phyloP scores from a whole-genome alignment of 2,888 invertebrate species.

The Pasiphila rectangulata region DNA sequence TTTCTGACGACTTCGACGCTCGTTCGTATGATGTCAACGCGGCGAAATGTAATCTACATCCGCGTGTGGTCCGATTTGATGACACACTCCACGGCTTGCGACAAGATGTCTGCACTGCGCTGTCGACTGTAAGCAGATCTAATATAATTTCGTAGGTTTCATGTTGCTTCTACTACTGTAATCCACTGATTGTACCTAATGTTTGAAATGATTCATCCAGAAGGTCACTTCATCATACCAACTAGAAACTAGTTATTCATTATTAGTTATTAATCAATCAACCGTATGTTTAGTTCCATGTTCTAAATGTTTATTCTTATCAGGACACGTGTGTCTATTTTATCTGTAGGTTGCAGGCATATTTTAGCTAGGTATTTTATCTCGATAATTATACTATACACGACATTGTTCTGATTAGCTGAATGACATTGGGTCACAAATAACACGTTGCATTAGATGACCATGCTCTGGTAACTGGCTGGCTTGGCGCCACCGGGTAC shows the following conservation, averaged over 20 bases:
- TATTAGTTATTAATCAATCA: too few relatives aligned
- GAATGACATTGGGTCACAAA: conserved; percentile 43
- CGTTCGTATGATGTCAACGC: conserved; percentile 58
- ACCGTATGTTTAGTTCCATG: too few relatives aligned
- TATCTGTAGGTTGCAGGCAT: neutral
- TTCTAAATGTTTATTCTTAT: too few relatives aligned
- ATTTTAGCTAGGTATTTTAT: too few relatives aligned
- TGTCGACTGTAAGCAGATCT: neutral
- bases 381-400: too few relatives aligned
- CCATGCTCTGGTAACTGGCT: conserved; percentile 41
- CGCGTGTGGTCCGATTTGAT: conserved; percentile 52
- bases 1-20: conserved; percentile 29
- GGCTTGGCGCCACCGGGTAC: conserved; percentile 55
- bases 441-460: conserved; percentile 50
- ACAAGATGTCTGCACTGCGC: neutral
- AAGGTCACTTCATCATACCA: too few relatives aligned
- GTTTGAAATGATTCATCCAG: too few relatives aligned
- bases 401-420: conserved; percentile 1
- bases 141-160: neutral
- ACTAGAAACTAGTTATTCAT: too few relatives aligned
- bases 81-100: conserved; percentile 30
- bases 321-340: too few relatives aligned
- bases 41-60: conserved; percentile 70
- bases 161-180: neutral
- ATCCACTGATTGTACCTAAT: too few relatives aligned